Percentiles rank a stretch among this genome's conserved stretches.
phyloP scores from a whole-genome alignment of 2,797 vertebrate genomes.

The Myotis pilosus region DNA sequence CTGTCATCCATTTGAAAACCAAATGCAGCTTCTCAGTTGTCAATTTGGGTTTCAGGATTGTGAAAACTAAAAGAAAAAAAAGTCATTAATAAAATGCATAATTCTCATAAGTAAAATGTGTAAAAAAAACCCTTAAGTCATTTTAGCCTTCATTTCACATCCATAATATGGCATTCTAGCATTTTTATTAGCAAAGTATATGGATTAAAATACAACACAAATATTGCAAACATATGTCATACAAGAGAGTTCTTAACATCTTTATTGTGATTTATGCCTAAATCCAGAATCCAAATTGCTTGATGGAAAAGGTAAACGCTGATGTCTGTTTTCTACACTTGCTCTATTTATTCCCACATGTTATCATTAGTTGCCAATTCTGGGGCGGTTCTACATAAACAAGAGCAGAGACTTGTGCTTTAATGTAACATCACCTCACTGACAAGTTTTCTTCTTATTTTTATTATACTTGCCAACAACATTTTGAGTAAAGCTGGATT shows the following conservation, averaged over 20 bases:
- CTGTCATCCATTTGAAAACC: constrained; percentile 25
- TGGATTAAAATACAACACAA: constrained; percentile 37
- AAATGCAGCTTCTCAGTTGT: neutral
- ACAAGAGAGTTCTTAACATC: constrained; percentile 23
- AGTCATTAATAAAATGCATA: constrained; percentile 15
- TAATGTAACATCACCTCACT: constrained; percentile 3
- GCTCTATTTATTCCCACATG: constrained; percentile 42
- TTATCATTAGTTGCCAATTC: constrained; percentile 38
- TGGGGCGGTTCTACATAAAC: constrained; percentile 1
- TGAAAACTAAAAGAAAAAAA: neutral
- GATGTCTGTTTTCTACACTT: constrained; percentile 23
- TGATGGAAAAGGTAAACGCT: constrained; percentile 38
- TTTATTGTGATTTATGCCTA: neutral
- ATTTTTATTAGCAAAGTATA: constrained; percentile 22
- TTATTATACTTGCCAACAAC: constrained; percentile 25
- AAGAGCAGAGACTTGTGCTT: constrained; percentile 5
- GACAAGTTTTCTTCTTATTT: constrained; percentile 37
- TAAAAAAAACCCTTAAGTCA: neutral
- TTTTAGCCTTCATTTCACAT: constrained; percentile 38
- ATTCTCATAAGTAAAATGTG: constrained; percentile 2
- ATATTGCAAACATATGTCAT: neutral
- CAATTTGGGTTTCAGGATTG: neutral
- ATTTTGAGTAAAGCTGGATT: constrained; percentile 54
- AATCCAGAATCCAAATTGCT: constrained; percentile 4
- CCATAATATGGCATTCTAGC: neutral